Conservation (phyloP, 2,797 vertebrate species). For the Xenopus petersii region DNA sequence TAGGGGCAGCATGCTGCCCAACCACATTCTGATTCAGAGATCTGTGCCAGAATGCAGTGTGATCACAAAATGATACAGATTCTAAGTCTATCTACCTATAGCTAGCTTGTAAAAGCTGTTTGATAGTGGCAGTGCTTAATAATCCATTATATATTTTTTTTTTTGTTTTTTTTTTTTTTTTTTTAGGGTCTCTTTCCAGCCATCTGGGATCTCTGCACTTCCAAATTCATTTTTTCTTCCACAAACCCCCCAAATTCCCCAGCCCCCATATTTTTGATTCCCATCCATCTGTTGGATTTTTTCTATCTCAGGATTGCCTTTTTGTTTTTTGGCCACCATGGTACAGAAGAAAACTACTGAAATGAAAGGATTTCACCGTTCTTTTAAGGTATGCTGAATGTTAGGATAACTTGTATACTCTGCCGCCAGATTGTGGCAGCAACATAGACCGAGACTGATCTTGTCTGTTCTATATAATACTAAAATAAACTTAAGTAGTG, state of each 20-base stretch:
- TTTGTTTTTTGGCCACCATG: constrained; percentile 68
- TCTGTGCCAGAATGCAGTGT: too few species aligned
- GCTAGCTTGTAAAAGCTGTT: too few species aligned
- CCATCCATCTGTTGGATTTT: neutral
- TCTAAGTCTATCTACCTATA: too few species aligned
- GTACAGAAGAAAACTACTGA: constrained; percentile 91
- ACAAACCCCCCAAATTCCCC: constrained; percentile 10
- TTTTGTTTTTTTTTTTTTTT: constrained; percentile 8
- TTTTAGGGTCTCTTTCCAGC: constrained; percentile 40
- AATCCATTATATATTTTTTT: neutral
- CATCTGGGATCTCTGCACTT: constrained; percentile 21
- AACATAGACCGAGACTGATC: too few species aligned
- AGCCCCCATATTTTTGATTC: neutral
- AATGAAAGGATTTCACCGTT: constrained; percentile 87
- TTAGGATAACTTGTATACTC: too few species aligned
- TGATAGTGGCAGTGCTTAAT: too few species aligned
- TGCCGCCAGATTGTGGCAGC: too few species aligned
- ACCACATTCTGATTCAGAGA: too few species aligned
- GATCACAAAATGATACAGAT: too few species aligned
- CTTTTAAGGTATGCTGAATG: constrained; percentile 80
- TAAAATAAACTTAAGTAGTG: too few species aligned
- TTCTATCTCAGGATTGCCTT: neutral
- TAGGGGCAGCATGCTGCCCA: too few species aligned
- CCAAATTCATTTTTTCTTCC: constrained; percentile 4
- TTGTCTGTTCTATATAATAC: too few species aligned